phyloP scores from a whole-genome alignment of 2,797 vertebrate species.

The Sebastes oblongus region DNA sequence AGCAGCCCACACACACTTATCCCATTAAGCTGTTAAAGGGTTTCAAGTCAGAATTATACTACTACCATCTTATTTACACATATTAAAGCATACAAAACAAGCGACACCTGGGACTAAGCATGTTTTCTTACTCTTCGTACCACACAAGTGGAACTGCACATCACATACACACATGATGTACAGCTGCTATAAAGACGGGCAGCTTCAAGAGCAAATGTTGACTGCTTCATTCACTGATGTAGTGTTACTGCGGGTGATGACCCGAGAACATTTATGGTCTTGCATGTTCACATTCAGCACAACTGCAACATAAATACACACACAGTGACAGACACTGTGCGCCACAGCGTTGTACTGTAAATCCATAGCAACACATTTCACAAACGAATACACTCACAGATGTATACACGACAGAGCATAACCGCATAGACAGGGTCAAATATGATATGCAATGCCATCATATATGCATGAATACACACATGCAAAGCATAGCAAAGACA shows the following conservation, averaged over 20 bases:
- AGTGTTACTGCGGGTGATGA: not conserved
- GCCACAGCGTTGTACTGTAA: not conserved
- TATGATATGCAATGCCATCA: conserved; percentile 21
- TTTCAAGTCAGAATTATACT: not conserved
- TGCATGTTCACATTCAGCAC: conserved; percentile 8
- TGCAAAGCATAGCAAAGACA: not conserved
- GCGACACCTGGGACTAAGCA: not conserved
- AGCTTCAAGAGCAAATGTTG: not conserved
- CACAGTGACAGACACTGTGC: not conserved
- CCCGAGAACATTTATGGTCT: not conserved
- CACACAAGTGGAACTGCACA: not conserved
- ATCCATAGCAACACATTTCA: not conserved
- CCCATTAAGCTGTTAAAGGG: not conserved
- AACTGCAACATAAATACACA: conserved; percentile 5
- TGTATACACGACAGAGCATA: not conserved
- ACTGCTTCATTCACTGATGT: not conserved
- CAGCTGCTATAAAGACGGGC: not conserved
- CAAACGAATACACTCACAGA: not conserved
- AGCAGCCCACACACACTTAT: not conserved
- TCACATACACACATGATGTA: not conserved
- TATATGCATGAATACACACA: conserved; percentile 16
- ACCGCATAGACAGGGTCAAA: conserved; percentile 22
- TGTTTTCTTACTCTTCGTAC: not conserved
- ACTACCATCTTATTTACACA: not conserved
- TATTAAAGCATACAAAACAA: not conserved